Percentiles rank a stretch among this genome's conserved stretches.
phyloP scores from a whole-genome alignment of 2,797 vertebrate genomes.

The Spinibarbus caldwelli region DNA sequence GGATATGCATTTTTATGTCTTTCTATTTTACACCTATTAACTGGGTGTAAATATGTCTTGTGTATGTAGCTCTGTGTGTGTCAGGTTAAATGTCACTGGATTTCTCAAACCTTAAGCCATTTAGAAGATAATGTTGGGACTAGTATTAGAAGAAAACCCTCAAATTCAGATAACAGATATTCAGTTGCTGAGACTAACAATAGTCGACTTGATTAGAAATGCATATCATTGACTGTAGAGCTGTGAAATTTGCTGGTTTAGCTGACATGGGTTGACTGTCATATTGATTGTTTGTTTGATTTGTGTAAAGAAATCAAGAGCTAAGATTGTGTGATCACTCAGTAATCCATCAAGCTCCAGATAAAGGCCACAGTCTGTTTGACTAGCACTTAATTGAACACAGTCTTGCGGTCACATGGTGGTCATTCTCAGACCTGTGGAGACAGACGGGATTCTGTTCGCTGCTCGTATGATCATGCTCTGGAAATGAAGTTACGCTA shows the following conservation, averaged over 20 bases:
- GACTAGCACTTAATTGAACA: conserved; percentile 42
- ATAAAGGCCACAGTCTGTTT: conserved; percentile 10
- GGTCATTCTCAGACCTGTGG: conserved; percentile 51
- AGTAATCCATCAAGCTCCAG: neutral
- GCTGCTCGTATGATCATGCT: neutral
- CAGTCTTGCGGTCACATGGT: conserved; percentile 58
- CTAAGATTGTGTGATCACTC: neutral
- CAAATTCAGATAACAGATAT: neutral
- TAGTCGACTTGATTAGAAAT: neutral
- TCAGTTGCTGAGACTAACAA: neutral
- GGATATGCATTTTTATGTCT: too few relatives aligned
- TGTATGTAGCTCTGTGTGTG: neutral
- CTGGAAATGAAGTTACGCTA: neutral
- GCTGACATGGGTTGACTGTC: neutral
- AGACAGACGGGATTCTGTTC: neutral
- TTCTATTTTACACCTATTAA: neutral
- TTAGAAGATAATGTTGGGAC: neutral
- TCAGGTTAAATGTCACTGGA: neutral
- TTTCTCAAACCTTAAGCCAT: neutral
- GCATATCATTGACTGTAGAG: neutral
- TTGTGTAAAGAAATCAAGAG: neutral
- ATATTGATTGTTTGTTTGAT: neutral
- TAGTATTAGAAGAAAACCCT: neutral
- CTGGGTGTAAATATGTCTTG: neutral
- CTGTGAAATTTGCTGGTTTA: neutral